Base-by-base conservation (phyloP, 2,888 invertebrate genomes). In the Nyleta sp. region DNA sequence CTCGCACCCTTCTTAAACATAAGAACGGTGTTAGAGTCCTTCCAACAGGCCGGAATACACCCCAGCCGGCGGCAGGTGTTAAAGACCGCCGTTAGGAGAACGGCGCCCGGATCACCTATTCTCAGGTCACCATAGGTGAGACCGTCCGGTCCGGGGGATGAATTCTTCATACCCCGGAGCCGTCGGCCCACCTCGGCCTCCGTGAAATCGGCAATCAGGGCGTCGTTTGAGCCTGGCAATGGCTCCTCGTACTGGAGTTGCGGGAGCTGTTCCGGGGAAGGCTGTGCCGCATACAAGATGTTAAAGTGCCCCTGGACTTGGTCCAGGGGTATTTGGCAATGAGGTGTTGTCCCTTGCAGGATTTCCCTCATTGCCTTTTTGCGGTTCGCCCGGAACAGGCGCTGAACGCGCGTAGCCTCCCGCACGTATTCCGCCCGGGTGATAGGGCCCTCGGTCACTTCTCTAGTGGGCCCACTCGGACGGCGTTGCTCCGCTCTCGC, bases 71-170 rank as follows among this genome's bases (percentile, higher is more conserved):
- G 53, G 15, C 81, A 81, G 44, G 71, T 70, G 64, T 79, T 82
- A 15, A 64, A 82, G 1, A 78, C n/a, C 13, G 78, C 71, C 8
- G 80, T 74, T 8, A 82, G 40, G 0, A 81, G 13, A 10, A 1
- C 17, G 48, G 72, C 70, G 15, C 67, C 53, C 1, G 80, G 77
- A 48, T 87, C 86, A 0, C 15, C 20, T 4, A 50, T 40, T 6
- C 75, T 17, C 48, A 82, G 78, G 42, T 81, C 55, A 11, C 22
- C 38, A 50, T 40, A 88, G 8, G 18, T 59, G 8, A 82, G 40
- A 0, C 81, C 73, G 46, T 80, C 71, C 0, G 78, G 73, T 2
- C 80, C 75, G 0, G 75, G 77, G 7, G 80, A 46, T 53, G 77
- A 74, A 33, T 62, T 71, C 48, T 65, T 76, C 73, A 73, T 77